Base-by-base conservation (phyloP, 2,888 invertebrate species). In the Watsonalla binaria region DNA sequence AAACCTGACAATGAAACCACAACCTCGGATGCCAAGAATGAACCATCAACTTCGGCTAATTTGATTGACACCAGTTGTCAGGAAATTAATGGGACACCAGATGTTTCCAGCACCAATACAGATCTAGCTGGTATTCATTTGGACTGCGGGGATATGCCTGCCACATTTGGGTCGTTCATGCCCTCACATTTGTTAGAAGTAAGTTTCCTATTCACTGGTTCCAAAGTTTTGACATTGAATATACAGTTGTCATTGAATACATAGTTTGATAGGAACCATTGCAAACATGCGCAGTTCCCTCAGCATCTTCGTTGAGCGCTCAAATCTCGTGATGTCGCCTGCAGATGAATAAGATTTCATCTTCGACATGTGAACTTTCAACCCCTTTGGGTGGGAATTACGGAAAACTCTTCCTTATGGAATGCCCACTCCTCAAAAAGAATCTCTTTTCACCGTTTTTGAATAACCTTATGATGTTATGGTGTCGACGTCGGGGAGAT, bases 131-230 rank as follows among this genome's bases (percentile, higher is more conserved):
- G 91, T 0, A 61, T 91, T 39, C 65, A 69, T 35, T 57, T 91
- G 51, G 84, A 83, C 53, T 76, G 84, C 73, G 78, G 84, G 34
- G 81, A 86, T 55, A 56, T 72, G 48, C 78, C 82, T n/a, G 67
- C 79, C 13, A 75, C 78, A 56, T 81, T 89, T 63, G 88, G 83
- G 55, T 78, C 83, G 11, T 92, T 90, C 64, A 80, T 92, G 84
- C 92, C 92, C 37, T 92, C 92, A 6, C 92, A 92, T 58, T 68
- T 92, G 53, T 64, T 92, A 59, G 86, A 92, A 79, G 91, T 90
- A 73, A 60, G 56, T 58, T 7, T 49, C 8, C 9, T 48, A 46
- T 15, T 8, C 52, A 15, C 9, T 37, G 6, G 8, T 15, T 5
- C 11, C 7, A 24, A 14, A 33, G 2, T n/a, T 2, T 15, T 1